Percentiles rank a stretch among this genome's conserved stretches.
phyloP scores from a whole-genome alignment of 2,797 vertebrate genomes.

The Clarias pachynema region DNA sequence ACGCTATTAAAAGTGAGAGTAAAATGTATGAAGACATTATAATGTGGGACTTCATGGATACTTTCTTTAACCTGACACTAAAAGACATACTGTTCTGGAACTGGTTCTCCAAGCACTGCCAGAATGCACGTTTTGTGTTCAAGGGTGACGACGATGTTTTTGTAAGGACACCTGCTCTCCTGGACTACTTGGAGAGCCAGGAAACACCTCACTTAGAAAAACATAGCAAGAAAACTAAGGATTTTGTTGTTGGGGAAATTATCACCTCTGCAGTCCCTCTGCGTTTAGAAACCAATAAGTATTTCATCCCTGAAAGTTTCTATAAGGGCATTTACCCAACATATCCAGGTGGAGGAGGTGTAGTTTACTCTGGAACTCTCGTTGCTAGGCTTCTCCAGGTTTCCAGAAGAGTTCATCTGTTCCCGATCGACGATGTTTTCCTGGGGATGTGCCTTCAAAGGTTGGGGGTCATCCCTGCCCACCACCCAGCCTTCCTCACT shows the following conservation, averaged over 20 bases:
- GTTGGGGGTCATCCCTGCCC: constrained; percentile 57
- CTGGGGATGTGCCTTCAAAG: constrained; percentile 76
- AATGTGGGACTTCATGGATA: constrained; percentile 78
- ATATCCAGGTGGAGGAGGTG: constrained; percentile 74
- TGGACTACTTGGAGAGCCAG: constrained; percentile 63
- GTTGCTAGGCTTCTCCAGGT: constrained; percentile 62
- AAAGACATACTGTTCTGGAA: constrained; percentile 79
- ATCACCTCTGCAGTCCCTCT: constrained; percentile 60
- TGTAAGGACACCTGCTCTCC: constrained; percentile 69
- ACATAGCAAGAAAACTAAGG: constrained; percentile 38
- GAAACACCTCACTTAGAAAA: background rate
- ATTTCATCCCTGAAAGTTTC: constrained; percentile 73
- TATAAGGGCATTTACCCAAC: constrained; percentile 72
- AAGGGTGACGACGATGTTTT: constrained; percentile 80
- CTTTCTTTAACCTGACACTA: constrained; percentile 78
- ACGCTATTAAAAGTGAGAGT: constrained; percentile 53
- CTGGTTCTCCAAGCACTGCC: constrained; percentile 70
- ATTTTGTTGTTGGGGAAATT: constrained; percentile 73
- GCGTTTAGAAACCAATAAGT: constrained; percentile 60
- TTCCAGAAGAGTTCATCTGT: constrained; percentile 75
- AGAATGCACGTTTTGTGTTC: constrained; percentile 65
- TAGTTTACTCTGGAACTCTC: constrained; percentile 76
- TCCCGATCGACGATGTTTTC: constrained; percentile 79
- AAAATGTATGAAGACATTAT: constrained; percentile 68
- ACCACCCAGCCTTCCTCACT: constrained; percentile 74